These are phyloP conservation scores for Tromatobia lineatoria DNA, from an alignment of 2,888 invertebrate genomes.

Conservation along the genomic window DNA sequence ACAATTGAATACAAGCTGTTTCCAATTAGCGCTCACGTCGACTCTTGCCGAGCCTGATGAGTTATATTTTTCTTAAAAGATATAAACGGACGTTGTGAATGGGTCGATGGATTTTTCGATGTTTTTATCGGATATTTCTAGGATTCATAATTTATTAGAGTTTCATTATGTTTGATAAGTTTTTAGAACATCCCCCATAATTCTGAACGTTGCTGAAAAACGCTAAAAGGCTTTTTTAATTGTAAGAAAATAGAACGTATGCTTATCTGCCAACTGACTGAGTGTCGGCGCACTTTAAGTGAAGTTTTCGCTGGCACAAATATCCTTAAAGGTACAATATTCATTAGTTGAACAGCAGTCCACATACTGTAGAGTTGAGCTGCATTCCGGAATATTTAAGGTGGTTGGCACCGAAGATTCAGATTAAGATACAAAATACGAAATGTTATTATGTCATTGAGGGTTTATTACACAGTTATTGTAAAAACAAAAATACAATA, in stretches of 20 bases:
- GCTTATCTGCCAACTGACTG: background rate
- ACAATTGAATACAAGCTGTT: background rate
- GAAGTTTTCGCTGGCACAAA: background rate
- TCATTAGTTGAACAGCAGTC: background rate
- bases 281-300: background rate
- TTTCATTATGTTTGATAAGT: too few species aligned
- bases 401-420: background rate
- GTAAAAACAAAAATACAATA: background rate
- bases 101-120: too few species aligned
- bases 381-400: background rate
- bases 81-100: background rate
- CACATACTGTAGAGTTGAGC: background rate
- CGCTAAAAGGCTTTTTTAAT: background rate
- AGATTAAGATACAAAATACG: background rate
- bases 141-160: too few species aligned
- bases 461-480: background rate
- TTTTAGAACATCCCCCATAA: too few species aligned
- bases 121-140: too few species aligned
- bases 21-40: too few species aligned
- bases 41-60: background rate
- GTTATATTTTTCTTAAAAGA: background rate
- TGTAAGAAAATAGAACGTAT: background rate
- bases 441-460: background rate
- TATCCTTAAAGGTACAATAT: background rate
- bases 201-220: background rate